phyloP scores from a whole-genome alignment of 2,888 invertebrate species.

The Eupithecia subumbrata region DNA sequence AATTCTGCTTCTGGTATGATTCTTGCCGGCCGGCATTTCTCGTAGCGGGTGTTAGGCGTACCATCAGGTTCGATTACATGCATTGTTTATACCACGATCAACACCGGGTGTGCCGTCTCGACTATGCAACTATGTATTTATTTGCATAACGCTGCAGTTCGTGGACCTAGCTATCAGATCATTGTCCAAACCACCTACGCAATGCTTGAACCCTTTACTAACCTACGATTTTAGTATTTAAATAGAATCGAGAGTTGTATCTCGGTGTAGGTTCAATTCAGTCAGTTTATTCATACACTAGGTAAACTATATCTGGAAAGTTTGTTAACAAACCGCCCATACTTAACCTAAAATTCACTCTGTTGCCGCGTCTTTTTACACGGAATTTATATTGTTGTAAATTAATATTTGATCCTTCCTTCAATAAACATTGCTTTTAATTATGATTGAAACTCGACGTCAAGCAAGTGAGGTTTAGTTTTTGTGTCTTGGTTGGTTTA shows the following conservation, averaged over 20 bases:
- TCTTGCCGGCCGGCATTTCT: constrained; percentile 37
- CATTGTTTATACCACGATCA: constrained; percentile 78
- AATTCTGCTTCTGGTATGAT: constrained; percentile 11
- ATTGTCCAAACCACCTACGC: constrained; percentile 60
- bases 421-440: too few relatives aligned
- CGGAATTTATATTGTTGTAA: too few relatives aligned
- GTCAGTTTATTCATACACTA: not conserved
- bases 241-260: not conserved
- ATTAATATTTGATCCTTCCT: too few relatives aligned
- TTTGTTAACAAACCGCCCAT: too few relatives aligned
- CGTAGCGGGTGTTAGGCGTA: constrained; percentile 46
- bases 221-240: constrained; percentile 23
- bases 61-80: constrained; percentile 63
- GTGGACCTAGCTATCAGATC: constrained; percentile 72
- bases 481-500: too few relatives aligned
- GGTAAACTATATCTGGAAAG: too few relatives aligned
- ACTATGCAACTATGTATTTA: constrained; percentile 72
- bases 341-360: too few relatives aligned
- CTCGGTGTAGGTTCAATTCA: not conserved
- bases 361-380: too few relatives aligned
- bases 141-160: constrained; percentile 81
- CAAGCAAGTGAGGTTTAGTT: too few relatives aligned
- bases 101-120: constrained; percentile 76
- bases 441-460: too few relatives aligned
- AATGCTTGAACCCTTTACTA: constrained; percentile 70